Conservation (phyloP, 2,113 vertebrate species). For the Macrotis lagotis region DNA sequence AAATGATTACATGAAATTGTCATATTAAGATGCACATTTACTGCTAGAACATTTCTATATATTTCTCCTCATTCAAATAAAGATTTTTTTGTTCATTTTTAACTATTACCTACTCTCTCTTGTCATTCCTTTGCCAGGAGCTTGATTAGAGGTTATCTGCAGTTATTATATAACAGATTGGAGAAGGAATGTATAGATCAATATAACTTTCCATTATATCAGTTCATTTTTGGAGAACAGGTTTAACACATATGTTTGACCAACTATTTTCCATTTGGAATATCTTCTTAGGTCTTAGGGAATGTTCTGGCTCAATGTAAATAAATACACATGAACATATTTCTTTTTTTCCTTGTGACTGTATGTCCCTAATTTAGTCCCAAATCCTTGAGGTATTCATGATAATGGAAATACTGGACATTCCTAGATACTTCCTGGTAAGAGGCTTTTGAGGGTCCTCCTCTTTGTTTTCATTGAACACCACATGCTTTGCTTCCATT, state of each 20-base stretch:
- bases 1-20: background rate
- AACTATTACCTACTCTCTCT: background rate
- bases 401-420: background rate
- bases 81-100: background rate
- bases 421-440: background rate
- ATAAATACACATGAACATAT: constrained; percentile 11
- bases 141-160: background rate
- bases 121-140: background rate
- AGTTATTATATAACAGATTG: background rate
- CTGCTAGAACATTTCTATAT: background rate
- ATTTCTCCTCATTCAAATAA: background rate
- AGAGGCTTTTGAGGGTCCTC: background rate
- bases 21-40: background rate
- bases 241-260: constrained; percentile 7
- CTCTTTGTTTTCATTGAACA: background rate
- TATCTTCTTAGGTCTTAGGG: background rate
- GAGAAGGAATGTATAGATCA: background rate
- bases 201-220: background rate
- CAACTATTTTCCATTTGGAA: background rate
- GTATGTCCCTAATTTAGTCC: background rate
- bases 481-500: background rate
- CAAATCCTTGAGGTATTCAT: background rate
- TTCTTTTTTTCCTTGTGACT: constrained; percentile 12
- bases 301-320: background rate
- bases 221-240: constrained; percentile 16